These are phyloP conservation scores for Synergus umbraculus DNA, from an alignment of 2,888 invertebrate genomes.

Conservation along the genomic window DNA sequence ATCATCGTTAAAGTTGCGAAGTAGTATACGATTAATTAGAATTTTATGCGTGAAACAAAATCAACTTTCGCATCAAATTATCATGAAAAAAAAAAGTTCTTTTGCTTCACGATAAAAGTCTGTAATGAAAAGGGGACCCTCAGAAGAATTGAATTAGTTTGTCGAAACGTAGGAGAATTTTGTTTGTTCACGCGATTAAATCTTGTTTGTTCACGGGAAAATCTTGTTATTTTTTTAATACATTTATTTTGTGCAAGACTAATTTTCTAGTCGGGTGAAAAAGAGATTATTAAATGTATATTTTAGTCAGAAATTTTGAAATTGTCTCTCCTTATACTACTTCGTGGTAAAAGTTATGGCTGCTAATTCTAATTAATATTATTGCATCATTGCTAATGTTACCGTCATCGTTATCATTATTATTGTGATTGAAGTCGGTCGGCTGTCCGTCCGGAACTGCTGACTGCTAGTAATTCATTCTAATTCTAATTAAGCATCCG, in stretches of 20 bases:
- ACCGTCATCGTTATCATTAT: constrained; percentile 55
- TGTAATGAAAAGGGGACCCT: no score
- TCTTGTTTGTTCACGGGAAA: background rate
- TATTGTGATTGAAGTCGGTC: constrained; percentile 53
- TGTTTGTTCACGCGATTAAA: background rate
- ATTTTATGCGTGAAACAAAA: background rate
- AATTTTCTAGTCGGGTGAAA: no score
- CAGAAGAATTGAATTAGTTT: background rate
- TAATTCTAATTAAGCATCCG: background rate
- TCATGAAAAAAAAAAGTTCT: background rate
- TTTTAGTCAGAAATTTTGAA: background rate
- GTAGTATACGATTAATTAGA: background rate
- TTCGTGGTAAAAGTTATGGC: constrained; percentile 50
- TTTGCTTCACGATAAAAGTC: background rate
- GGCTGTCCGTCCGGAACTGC: constrained; percentile 45
- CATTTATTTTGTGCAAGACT: no score
- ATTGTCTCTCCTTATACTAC: background rate
- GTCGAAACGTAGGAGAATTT: background rate
- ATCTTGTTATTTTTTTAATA: no score
- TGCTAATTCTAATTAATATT: constrained; percentile 55
- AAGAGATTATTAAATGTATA: no score
- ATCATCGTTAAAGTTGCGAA: constrained; percentile 16
- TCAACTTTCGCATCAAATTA: background rate
- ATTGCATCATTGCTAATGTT: constrained; percentile 59
- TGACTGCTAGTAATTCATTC: constrained; percentile 42